These are phyloP conservation scores for Cossypha polioptera DNA, from an alignment of 2,797 vertebrate genomes.

Conservation along the genomic window DNA sequence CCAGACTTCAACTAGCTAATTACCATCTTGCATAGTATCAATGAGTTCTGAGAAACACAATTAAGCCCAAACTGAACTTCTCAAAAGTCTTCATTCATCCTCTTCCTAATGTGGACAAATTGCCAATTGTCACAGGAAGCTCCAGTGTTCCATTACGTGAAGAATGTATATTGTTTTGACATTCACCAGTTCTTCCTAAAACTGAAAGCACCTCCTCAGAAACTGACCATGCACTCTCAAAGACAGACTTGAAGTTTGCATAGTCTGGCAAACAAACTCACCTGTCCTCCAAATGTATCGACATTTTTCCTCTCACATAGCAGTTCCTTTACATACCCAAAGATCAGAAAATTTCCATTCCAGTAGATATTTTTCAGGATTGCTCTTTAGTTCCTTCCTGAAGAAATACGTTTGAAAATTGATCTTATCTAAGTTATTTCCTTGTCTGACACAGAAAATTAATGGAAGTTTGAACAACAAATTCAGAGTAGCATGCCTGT, in stretches of 20 bases:
- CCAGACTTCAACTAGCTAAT: background rate
- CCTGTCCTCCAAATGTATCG: background rate
- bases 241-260: background rate
- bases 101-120: background rate
- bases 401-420: constrained; percentile 26
- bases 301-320: background rate
- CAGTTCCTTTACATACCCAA: background rate
- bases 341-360: constrained; percentile 11
- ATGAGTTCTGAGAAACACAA: background rate
- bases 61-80: background rate
- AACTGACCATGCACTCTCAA: background rate
- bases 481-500: background rate
- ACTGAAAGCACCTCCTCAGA: background rate
- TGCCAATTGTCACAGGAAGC: background rate
- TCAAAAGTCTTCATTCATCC: background rate
- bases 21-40: background rate
- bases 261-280: background rate
- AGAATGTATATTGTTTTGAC: background rate
- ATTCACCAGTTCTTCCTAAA: background rate
- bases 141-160: accelerated
- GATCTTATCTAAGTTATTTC: constrained; percentile 45
- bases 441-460: constrained; percentile 14
- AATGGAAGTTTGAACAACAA: background rate
- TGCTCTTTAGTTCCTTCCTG: background rate
- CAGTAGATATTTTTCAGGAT: background rate